Evolutionary conservation across 2,888 invertebrate genomes (phyloP).

Genomic region (Aproaerema taeniolella): DNA sequence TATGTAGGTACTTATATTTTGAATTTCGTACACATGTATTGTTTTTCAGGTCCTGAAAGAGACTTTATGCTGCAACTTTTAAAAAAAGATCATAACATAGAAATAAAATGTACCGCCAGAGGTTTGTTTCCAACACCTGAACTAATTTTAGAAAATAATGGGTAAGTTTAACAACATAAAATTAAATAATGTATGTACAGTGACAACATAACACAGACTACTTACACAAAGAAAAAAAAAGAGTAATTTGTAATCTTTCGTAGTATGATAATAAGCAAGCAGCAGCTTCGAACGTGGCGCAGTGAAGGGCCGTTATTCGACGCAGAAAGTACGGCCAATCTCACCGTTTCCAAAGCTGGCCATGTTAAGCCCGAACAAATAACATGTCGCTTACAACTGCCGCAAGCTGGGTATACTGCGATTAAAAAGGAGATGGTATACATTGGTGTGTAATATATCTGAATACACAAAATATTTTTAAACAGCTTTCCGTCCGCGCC

Average conservation of each 20-base stretch:
- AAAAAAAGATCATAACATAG: constrained; percentile 12
- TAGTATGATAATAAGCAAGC: constrained; percentile 21
- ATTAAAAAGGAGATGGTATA: constrained; percentile 29
- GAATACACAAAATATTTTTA: too few species aligned
- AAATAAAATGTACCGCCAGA: constrained; percentile 29
- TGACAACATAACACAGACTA: too few species aligned
- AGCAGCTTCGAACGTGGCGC: constrained; percentile 33
- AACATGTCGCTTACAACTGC: constrained; percentile 34
- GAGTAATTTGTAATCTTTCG: neutral
- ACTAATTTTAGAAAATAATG: constrained; percentile 31
- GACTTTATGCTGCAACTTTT: constrained; percentile 28
- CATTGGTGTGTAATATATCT: constrained; percentile 27
- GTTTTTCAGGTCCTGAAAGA: constrained; percentile 32
- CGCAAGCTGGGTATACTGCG: constrained; percentile 35
- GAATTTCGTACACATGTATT: too few species aligned
- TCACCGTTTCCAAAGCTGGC: constrained; percentile 3
- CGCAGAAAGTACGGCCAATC: constrained; percentile 22
- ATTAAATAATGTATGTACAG: too few species aligned
- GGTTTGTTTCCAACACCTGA: constrained; percentile 35
- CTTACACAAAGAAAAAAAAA: too few species aligned
- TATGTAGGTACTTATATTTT: neutral
- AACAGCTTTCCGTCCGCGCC: too few species aligned
- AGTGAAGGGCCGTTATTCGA: constrained; percentile 26
- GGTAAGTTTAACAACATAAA: constrained; percentile 27
- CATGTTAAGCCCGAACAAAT: constrained; percentile 7